These are phyloP conservation scores for Tinea trinotella DNA, from an alignment of 2,888 invertebrate species.

Conservation along the genomic window DNA sequence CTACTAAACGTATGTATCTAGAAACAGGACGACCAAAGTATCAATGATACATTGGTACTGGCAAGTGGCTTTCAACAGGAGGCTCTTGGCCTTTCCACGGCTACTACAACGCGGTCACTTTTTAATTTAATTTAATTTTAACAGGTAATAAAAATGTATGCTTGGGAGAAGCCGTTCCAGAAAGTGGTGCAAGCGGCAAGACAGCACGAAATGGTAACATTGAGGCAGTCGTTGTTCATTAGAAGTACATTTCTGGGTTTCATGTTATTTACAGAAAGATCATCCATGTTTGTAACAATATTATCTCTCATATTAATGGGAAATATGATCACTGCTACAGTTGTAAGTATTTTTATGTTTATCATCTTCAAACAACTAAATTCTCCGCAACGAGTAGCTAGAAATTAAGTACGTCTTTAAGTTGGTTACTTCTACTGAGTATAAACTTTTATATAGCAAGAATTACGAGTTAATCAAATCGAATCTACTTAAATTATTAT, in stretches of 20 bases:
- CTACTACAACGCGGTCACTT: no score
- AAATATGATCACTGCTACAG: constrained; percentile 45
- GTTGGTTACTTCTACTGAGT: no score
- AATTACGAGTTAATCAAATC: no score
- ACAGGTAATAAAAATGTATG: constrained; percentile 93
- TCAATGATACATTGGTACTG: no score
- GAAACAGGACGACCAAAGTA: no score
- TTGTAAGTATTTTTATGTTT: constrained; percentile 32
- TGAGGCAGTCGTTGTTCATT: constrained; percentile 74
- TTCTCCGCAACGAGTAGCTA: not conserved
- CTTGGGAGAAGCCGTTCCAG: constrained; percentile 91
- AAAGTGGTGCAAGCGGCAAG: constrained; percentile 75
- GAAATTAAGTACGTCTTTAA: no score
- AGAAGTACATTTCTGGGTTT: constrained; percentile 78
- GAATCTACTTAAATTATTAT: no score
- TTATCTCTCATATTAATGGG: constrained; percentile 48
- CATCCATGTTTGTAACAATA: constrained; percentile 77
- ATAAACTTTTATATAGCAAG: no score
- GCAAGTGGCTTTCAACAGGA: no score
- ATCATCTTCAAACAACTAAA: not conserved
- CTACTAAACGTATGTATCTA: no score
- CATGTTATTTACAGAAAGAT: constrained; percentile 81
- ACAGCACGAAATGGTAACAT: constrained; percentile 64
- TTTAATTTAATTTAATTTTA: no score
- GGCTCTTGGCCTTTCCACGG: no score